These are phyloP conservation scores for Orientallactaga sibirica DNA, from an alignment of 2,797 vertebrate genomes.

Conservation along the genomic window DNA sequence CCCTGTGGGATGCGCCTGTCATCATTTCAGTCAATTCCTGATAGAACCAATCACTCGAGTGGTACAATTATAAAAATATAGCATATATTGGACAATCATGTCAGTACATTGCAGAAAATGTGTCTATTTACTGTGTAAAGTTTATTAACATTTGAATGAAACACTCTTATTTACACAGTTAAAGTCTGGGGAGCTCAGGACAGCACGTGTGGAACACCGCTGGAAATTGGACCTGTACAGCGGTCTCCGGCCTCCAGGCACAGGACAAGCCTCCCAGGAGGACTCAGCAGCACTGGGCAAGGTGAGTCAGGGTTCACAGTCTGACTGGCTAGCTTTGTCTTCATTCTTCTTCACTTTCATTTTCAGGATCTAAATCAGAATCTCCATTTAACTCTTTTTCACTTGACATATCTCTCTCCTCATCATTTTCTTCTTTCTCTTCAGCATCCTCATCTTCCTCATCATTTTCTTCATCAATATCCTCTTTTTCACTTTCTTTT, in stretches of 20 bases:
- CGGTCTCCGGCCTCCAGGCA: slow-evolving; percentile 76
- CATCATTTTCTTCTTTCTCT: slow-evolving; percentile 83
- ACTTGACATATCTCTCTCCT: slow-evolving; percentile 88
- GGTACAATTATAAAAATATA: slow-evolving; percentile 83
- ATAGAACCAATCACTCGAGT: slow-evolving; percentile 58
- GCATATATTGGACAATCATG: slow-evolving; percentile 80
- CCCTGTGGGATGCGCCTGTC: not conserved
- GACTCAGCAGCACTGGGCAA: slow-evolving; percentile 73
- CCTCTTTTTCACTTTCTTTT: slow-evolving; percentile 81
- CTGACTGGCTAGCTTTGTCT: slow-evolving; percentile 70
- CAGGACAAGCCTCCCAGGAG: slow-evolving; percentile 78
- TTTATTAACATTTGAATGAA: slow-evolving; percentile 85
- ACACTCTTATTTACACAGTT: slow-evolving; percentile 84
- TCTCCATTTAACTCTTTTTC: slow-evolving; percentile 96
- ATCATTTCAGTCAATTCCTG: slow-evolving; percentile 47
- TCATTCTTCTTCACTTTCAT: slow-evolving; percentile 98
- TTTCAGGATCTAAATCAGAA: slow-evolving; percentile 96
- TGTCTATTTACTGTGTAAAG: slow-evolving; percentile 84
- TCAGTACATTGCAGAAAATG: slow-evolving; percentile 83
- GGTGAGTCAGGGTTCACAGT: slow-evolving; percentile 76
- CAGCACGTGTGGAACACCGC: slow-evolving; percentile 82
- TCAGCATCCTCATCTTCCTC: slow-evolving; percentile 81
- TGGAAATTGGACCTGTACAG: slow-evolving; percentile 80
- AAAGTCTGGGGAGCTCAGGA: slow-evolving; percentile 82
- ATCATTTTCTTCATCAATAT: slow-evolving; percentile 70